Evolutionary conservation across 2,888 invertebrate species (phyloP).

Genomic region (Aphidius colemani): DNA sequence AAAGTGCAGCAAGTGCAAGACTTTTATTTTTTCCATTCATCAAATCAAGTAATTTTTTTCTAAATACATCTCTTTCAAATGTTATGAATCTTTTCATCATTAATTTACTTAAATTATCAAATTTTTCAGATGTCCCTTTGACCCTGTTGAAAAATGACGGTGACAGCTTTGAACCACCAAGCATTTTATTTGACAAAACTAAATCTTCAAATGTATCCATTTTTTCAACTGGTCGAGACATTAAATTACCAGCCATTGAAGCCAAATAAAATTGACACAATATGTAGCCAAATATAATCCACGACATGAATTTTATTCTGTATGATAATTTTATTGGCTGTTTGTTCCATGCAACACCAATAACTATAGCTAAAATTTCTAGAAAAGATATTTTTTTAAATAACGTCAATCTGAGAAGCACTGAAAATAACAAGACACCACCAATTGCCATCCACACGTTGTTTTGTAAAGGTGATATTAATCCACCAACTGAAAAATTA

Average conservation of each 20-base stretch:
- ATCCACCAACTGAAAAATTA: slow-evolving; percentile 42
- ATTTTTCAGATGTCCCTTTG: slow-evolving; percentile 38
- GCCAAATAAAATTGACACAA: slow-evolving; percentile 51
- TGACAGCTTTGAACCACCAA: slow-evolving; percentile 20
- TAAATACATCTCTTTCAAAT: slow-evolving; percentile 37
- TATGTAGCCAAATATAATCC: slow-evolving; percentile 48
- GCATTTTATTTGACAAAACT: slow-evolving; percentile 33
- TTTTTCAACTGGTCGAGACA: slow-evolving; percentile 38
- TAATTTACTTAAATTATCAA: slow-evolving; percentile 11
- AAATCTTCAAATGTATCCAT: slow-evolving; percentile 44
- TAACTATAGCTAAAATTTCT: slow-evolving; percentile 43
- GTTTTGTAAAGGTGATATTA: slow-evolving; percentile 43
- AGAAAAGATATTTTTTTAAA: slow-evolving; percentile 42
- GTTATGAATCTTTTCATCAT: slow-evolving; percentile 34
- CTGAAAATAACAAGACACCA: slow-evolving; percentile 38
- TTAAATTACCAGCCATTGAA: slow-evolving; percentile 48
- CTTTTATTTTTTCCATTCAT: slow-evolving; percentile 36
- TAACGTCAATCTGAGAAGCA: slow-evolving; percentile 37
- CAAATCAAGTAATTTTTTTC: slow-evolving; percentile 34
- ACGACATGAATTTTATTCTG: slow-evolving; percentile 46
- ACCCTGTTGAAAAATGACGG: neutral
- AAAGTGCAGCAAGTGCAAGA: slow-evolving; percentile 42
- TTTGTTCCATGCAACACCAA: slow-evolving; percentile 39
- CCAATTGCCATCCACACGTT: slow-evolving; percentile 46
- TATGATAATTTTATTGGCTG: slow-evolving; percentile 42